Evolutionary conservation across 2,888 invertebrate genomes (phyloP).

Genomic region (Tuta absoluta): DNA sequence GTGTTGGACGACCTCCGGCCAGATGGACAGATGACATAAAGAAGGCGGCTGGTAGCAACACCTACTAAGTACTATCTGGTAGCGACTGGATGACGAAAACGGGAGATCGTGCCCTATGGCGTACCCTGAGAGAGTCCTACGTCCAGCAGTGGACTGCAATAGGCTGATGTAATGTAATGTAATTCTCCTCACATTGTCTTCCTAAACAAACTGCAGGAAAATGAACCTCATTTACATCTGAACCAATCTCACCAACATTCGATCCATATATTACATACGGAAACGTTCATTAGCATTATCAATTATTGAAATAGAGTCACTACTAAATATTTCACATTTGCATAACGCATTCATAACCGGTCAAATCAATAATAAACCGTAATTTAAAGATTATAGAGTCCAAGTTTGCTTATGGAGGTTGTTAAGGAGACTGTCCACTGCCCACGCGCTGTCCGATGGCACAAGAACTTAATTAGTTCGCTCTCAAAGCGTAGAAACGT

Average conservation of each 20-base stretch:
- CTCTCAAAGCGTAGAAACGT: constrained; percentile 63
- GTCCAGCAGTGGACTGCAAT: too few relatives aligned
- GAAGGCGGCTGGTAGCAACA: too few relatives aligned
- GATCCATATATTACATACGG: constrained; percentile 46
- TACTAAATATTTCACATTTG: constrained; percentile 62
- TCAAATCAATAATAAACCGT: not conserved
- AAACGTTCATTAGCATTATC: constrained; percentile 65
- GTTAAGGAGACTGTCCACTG: constrained; percentile 38
- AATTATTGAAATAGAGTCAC: constrained; percentile 67
- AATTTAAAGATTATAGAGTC: not conserved
- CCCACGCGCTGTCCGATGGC: constrained; percentile 63
- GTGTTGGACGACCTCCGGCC: too few relatives aligned
- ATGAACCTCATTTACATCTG: constrained; percentile 34
- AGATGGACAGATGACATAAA: too few relatives aligned
- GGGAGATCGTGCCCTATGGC: too few relatives aligned
- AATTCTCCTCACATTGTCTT: not conserved
- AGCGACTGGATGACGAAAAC: too few relatives aligned
- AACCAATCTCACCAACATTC: constrained; percentile 35
- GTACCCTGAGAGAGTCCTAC: too few relatives aligned
- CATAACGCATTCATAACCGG: constrained; percentile 52
- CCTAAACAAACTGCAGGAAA: not conserved
- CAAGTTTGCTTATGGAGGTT: constrained; percentile 43
- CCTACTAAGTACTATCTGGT: too few relatives aligned
- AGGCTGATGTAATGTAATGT: too few relatives aligned
- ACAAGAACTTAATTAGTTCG: constrained; percentile 78